A percentile compares a stretch with the other conserved stretches of the same genome.
Evolutionary conservation across 2,113 vertebrate genomes (phyloP).

Genomic region (Tetrax tetrax): DNA sequence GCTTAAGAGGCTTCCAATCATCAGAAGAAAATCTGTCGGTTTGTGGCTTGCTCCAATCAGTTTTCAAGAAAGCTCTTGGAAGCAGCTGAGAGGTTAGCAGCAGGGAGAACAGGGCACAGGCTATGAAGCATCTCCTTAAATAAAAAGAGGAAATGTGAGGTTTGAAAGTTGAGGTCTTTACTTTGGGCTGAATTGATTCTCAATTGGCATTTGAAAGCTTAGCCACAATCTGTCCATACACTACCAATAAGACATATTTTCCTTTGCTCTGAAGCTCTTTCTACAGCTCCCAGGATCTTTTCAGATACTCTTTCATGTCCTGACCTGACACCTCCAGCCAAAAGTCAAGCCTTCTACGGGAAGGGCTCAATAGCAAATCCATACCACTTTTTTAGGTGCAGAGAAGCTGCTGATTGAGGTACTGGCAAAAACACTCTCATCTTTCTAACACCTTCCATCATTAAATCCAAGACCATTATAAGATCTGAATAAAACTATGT

Average conservation of each 20-base stretch:
- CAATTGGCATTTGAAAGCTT: neutral
- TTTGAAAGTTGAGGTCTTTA: neutral
- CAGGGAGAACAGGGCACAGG: neutral
- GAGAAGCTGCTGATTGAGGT: neutral
- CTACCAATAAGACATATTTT: neutral
- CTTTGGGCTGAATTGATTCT: neutral
- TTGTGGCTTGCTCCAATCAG: neutral
- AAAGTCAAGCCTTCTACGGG: neutral
- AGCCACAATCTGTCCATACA: neutral
- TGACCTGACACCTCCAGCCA: neutral
- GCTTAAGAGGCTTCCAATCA: neutral
- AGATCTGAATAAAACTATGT: neutral
- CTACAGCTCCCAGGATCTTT: neutral
- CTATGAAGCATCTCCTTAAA: neutral
- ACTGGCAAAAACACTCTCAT: neutral
- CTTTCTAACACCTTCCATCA: neutral
- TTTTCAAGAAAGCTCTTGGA: neutral
- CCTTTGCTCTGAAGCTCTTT: neutral
- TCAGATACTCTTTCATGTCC: neutral
- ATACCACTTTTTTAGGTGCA: neutral
- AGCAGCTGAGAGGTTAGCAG: neutral
- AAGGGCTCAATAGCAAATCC: neutral
- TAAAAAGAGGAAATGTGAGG: neutral
- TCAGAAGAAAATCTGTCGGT: neutral
- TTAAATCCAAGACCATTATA: neutral